Evolutionary conservation across 2,797 vertebrate species (phyloP), one percentile per base, ranked within the genome.

Genomic region (Sparus aurata): DNA sequence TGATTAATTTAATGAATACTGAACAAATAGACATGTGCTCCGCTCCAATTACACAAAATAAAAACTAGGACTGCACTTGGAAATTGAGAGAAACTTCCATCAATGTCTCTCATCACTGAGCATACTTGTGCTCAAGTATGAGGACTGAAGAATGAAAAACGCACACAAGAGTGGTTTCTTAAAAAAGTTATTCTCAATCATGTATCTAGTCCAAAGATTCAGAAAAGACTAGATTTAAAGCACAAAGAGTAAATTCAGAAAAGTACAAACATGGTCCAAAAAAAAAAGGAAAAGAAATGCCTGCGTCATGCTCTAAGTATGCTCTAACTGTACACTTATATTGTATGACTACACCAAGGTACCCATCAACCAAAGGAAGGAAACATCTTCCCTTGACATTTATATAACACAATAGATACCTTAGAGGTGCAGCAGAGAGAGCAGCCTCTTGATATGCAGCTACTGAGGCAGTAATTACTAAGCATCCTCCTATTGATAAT

Each of bases 391-490:
- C 15, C 45, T 30, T 47, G 15, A 47, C 17, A 47, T 16, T 16
- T 1, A 55, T n/a, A 50, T 16, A 25, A 61, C 47, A 53, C 30
- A 62, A 30, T 54, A 55, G 20, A 55, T 54, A 9, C 41, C n/a
- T 49, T 22, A 10, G 70, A 69, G 64, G 53, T 7, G 0, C 20
- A 68, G 43, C 12, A 25, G 15, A 46, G 16, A 64, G 47, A 23
- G 25, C 16, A 49, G 49, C 34, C 23, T 45, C 57, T 63, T 61
- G 3, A 61, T 55, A n/a, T 0, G 3, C 7, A 58, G 49, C 63
- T 60, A 54, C 17, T 69, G n/a, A 68, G 69, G 61, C 20, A 38
- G 23, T 70, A 75, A 60, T 75, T 65, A 75, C 20, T 15, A 23
- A 2, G 12, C 49, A 34, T 60, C 30, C 55, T 67, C 18, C 12